A percentile compares a stretch with the other conserved stretches of the same genome.
Conservation (phyloP, 1,140 invertebrate genomes). For the Trachelipus rathkii region DNA sequence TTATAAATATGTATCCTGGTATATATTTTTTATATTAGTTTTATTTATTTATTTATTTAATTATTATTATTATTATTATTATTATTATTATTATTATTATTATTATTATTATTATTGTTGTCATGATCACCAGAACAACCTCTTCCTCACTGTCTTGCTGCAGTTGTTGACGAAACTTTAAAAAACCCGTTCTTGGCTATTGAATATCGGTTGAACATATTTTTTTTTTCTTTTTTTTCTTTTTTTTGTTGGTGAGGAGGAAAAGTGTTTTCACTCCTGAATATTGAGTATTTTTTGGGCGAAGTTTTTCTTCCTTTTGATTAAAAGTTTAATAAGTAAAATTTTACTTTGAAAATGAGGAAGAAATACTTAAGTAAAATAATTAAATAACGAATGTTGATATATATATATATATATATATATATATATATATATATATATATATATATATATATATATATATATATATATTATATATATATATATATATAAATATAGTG, state of each 20-base stretch:
- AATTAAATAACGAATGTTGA: not conserved
- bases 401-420: conserved; percentile 8
- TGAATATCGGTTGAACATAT: conserved; percentile 28
- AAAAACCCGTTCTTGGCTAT: conserved; percentile 34
- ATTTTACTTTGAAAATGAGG: conserved; percentile 18
- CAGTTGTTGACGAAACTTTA: conserved; percentile 34
- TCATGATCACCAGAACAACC: not conserved
- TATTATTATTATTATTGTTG: no score
- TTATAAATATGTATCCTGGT: not conserved
- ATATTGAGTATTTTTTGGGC: no score
- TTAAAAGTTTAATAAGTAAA: conserved; percentile 5
- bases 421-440: conserved; percentile 14
- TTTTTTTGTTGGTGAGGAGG: not conserved
- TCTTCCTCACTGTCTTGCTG: conserved; percentile 41
- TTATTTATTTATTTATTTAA: not conserved
- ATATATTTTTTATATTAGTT: conserved; percentile 14
- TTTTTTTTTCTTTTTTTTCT: conserved; percentile 24
- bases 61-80: not conserved
- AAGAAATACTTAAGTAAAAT: not conserved
- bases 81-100: not conserved
- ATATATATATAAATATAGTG: no score
- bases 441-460: not conserved
- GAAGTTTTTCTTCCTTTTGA: conserved; percentile 24
- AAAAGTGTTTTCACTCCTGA: no score
- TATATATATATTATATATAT: no score